Conservation (phyloP, 2,888 invertebrate species). For the Anticlea derivata region DNA sequence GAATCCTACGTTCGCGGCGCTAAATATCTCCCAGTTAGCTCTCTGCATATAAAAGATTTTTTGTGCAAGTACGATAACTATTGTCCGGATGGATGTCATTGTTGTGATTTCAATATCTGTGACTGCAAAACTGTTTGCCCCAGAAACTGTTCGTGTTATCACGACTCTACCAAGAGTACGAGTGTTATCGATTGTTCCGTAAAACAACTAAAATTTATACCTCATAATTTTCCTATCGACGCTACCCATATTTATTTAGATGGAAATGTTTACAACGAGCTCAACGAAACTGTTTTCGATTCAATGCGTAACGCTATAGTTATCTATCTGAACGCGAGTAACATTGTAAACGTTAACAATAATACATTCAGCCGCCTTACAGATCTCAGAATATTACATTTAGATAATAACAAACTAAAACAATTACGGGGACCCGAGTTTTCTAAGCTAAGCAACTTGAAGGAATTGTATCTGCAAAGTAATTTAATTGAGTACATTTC, state of each 20-base stretch:
- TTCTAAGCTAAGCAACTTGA: conserved; percentile 90
- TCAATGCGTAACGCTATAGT: conserved; percentile 82
- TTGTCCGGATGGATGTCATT: conserved; percentile 95
- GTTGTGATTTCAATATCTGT: conserved; percentile 97
- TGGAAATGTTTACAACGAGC: conserved; percentile 92
- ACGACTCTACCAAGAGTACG: conserved; percentile 95
- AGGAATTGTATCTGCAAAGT: conserved; percentile 93
- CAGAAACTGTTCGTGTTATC: conserved; percentile 95
- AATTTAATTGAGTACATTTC: conserved; percentile 91
- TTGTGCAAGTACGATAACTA: conserved; percentile 95
- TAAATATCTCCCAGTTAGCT: conserved; percentile 89
- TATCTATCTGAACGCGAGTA: conserved; percentile 92
- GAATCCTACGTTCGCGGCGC: conserved; percentile 92
- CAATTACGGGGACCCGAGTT: conserved; percentile 92
- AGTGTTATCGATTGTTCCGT: conserved; percentile 96
- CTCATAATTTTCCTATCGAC: conserved; percentile 93
- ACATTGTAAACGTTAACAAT: conserved; percentile 91
- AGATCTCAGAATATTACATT: conserved; percentile 90
- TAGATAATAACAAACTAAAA: conserved; percentile 93
- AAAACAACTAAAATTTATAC: conserved; percentile 89
- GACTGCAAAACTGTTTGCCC: conserved; percentile 98
- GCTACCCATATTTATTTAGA: conserved; percentile 96
- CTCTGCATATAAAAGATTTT: conserved; percentile 91
- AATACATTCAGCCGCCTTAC: conserved; percentile 92
- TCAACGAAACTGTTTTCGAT: conserved; percentile 82